Base-by-base conservation (phyloP, 2,797 vertebrate genomes). In the Parotocinclus haroldoi region DNA sequence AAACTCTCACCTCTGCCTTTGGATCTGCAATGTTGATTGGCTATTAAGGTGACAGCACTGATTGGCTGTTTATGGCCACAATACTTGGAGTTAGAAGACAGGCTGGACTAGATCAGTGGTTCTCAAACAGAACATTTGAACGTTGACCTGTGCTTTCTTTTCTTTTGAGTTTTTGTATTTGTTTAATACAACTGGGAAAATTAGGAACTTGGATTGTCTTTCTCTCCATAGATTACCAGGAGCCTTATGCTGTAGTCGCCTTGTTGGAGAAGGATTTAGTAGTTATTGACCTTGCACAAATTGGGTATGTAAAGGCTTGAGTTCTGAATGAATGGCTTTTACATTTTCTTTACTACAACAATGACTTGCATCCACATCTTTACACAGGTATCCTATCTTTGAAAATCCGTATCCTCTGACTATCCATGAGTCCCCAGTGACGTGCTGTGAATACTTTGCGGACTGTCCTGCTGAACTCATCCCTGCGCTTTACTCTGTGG, bases 261-360 rank as follows among this genome's bases (percentile, higher is more conserved):
- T 93, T 99, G 60, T 85, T 98, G 60, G 96, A 99, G 89, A 96
- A 96, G 86, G 96, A 99, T 87, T 90, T 99, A 83, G 95, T 99
- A 67, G 86, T 99, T 78, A 98, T 99, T 81, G 97, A 99, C 78
- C 95, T 99, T 74, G 93, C 94, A 84, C 97, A 99, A 87, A 96
- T 93, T 80, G 96, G 97, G 95, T 99, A 90, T 93, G 89, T 83
- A 71, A 27, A 27, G 27, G 27, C 5, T 27, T 27, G 27, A 27
- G 27, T 2, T 2, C 27, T 27, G 27, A 2, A 27, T 27, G 27
- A 27, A 27, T 27, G 27, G 5, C 27, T 2, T 27, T n/a, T 27
- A 5, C 27, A 27, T 27, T 27, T 27, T 27, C 27, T 27, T 27
- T 27, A 27, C 27, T 27, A 5, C 27, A 27, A 27, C 27, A 27